These are phyloP conservation scores for Liodrosophila aerea DNA, from an alignment of 2,888 invertebrate genomes.

Conservation along the genomic window DNA sequence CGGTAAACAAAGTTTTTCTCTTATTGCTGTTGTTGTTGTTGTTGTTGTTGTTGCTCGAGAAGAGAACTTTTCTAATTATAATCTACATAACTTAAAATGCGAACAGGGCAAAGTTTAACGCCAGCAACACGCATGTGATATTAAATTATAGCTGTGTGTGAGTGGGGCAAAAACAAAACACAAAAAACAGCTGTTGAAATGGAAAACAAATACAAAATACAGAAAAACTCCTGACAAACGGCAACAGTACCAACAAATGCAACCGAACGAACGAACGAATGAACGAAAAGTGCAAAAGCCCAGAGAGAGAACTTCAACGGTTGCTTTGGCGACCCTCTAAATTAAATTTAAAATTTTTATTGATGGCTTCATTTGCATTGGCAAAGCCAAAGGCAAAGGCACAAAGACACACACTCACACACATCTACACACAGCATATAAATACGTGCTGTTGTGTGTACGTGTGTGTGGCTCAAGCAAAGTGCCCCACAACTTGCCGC, in stretches of 20 bases:
- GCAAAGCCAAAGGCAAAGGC: slow-evolving; percentile 41
- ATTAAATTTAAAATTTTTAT: slow-evolving; percentile 62
- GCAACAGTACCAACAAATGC: slow-evolving; percentile 1
- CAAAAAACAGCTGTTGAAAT: slow-evolving; percentile 67
- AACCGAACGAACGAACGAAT: slow-evolving; percentile 6
- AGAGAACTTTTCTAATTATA: slow-evolving; percentile 74
- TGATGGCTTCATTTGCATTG: slow-evolving; percentile 72
- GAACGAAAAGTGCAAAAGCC: slow-evolving; percentile 48
- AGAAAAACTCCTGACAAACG: slow-evolving; percentile 41
- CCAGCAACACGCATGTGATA: slow-evolving; percentile 68
- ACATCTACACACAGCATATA: neutral
- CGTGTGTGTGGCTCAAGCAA: slow-evolving; percentile 32
- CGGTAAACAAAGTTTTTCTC: slow-evolving; percentile 34
- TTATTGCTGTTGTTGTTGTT: slow-evolving; percentile 21
- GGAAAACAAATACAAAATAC: slow-evolving; percentile 59
- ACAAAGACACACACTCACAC: slow-evolving; percentile 10
- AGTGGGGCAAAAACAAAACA: slow-evolving; percentile 23
- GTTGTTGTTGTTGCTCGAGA: slow-evolving; percentile 19
- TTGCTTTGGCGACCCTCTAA: slow-evolving; percentile 47
- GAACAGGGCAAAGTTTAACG: slow-evolving; percentile 67
- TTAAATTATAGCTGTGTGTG: slow-evolving; percentile 58
- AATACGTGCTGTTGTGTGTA: slow-evolving; percentile 30
- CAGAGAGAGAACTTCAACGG: slow-evolving; percentile 43
- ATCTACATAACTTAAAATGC: slow-evolving; percentile 78
- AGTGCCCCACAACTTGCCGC: slow-evolving; percentile 59